Conservation (phyloP, 2,797 vertebrate species). For the Coregonus sp. region DNA sequence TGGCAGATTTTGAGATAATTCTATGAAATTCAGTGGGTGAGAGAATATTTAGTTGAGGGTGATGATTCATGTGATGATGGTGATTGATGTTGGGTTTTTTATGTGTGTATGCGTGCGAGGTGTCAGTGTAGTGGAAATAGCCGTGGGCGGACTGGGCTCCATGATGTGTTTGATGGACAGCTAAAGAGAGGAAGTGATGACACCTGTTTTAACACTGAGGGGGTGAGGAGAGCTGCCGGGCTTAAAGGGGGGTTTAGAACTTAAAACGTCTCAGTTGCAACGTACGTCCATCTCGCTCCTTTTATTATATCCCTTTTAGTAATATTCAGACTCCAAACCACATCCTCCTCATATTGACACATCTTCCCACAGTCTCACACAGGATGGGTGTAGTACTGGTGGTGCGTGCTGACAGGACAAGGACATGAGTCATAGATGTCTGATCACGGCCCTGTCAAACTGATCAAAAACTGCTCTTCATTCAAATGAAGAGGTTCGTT, state of each 20-base stretch:
- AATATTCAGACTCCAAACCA: not conserved
- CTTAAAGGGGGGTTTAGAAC: not conserved
- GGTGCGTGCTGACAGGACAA: not conserved
- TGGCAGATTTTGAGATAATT: not conserved
- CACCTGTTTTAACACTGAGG: conserved; percentile 10
- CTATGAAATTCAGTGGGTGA: not conserved
- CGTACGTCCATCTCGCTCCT: not conserved
- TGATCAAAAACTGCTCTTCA: not conserved
- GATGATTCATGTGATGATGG: not conserved
- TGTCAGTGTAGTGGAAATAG: conserved; percentile 60
- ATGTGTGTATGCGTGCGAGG: conserved; percentile 19
- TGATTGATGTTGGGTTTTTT: not conserved
- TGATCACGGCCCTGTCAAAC: not conserved
- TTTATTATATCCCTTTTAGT: not conserved
- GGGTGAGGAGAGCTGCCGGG: conserved; percentile 42
- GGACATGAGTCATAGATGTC: not conserved
- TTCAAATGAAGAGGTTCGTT: not conserved
- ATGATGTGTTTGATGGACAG: conserved; percentile 64
- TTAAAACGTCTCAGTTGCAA: conserved; percentile 12
- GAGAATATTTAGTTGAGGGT: not conserved
- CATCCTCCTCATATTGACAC: not conserved
- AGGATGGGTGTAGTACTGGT: not conserved
- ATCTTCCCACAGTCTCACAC: not conserved
- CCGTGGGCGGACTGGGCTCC: conserved; percentile 63
- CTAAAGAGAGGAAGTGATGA: conserved; percentile 49